Evolutionary conservation across 1,140 invertebrate genomes (phyloP), one percentile per base, ranked within the genome.

Genomic region (Drosophila subobscura): DNA sequence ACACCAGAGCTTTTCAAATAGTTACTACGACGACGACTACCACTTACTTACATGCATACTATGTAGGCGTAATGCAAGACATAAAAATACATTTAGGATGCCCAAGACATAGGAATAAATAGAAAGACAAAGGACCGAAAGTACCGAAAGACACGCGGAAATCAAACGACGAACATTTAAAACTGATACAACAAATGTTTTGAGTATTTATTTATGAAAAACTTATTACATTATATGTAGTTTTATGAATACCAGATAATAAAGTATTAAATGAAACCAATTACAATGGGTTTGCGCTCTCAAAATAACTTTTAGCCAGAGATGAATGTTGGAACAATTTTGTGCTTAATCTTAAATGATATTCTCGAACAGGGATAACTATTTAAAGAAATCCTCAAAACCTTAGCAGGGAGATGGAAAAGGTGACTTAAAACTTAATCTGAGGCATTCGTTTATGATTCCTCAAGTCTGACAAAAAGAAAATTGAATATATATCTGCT

Each of bases 181-280:
- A 57, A 52, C 16, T 59, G 41, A 59, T 56, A 70, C 54, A 64
- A 66, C 57, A 64, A 46, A 50, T 72, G 61, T 73, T 77, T 70
- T 66, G 65, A 79, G 65, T 84, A 76, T 84, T 86, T 80, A 80
- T 84, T 86, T 86, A 80, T 72, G 57, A 67, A 47, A 37, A 78
- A 59, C 40, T 64, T 71, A 56, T 67, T 58, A 73, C 52, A 65
- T 65, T 83, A 47, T 47, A 75, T 79, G 59, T 78, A 84, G 74
- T 66, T 85, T 77, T 63, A 85, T 77, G 72, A 51, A 84, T 77
- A 66, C 66, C 58, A 80, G 40, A 73, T 72, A 85, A 86, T 85
- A 85, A 85, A 85, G 80, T 85, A 85, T 85, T 85, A 85, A 73
- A 80, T 86, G 77, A 85, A 86, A 88, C 84, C 79, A 88, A 77